These are phyloP conservation scores for Gonioctena quinquepunctata DNA, from an alignment of 1,140 invertebrate genomes.

Conservation along the genomic window DNA sequence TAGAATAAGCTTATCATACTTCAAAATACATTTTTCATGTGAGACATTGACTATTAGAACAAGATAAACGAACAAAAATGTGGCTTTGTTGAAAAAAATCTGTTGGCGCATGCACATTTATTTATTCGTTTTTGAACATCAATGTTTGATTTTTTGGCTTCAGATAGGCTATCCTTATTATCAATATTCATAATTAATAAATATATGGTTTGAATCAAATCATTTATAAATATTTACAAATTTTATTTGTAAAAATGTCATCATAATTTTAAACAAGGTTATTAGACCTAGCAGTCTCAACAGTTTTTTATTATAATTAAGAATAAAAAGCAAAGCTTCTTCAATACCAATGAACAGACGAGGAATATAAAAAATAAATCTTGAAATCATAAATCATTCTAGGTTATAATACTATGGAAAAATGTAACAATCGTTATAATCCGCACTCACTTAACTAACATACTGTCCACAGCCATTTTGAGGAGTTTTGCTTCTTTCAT, in stretches of 20 bases:
- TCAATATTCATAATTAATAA: too few species aligned
- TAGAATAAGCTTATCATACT: too few species aligned
- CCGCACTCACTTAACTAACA: constrained; percentile 18
- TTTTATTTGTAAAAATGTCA: not conserved
- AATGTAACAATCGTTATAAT: not conserved
- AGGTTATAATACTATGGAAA: not conserved
- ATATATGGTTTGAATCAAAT: not conserved
- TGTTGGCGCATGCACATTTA: not conserved
- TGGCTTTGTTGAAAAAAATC: too few species aligned
- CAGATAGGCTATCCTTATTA: too few species aligned
- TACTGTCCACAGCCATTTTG: constrained; percentile 66
- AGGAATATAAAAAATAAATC: not conserved
- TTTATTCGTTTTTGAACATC: not conserved
- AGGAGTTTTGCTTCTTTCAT: constrained; percentile 76
- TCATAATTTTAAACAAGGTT: not conserved
- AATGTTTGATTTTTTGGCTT: too few species aligned
- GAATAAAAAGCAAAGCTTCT: not conserved
- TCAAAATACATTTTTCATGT: too few species aligned
- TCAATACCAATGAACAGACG: not conserved
- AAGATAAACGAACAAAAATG: too few species aligned
- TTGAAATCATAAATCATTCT: not conserved
- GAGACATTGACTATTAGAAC: too few species aligned
- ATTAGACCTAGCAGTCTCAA: not conserved
- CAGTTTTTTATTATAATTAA: not conserved
- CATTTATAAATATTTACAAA: not conserved